Base-by-base conservation (phyloP, 1,140 invertebrate genomes). In the Drosophila nannoptera region DNA sequence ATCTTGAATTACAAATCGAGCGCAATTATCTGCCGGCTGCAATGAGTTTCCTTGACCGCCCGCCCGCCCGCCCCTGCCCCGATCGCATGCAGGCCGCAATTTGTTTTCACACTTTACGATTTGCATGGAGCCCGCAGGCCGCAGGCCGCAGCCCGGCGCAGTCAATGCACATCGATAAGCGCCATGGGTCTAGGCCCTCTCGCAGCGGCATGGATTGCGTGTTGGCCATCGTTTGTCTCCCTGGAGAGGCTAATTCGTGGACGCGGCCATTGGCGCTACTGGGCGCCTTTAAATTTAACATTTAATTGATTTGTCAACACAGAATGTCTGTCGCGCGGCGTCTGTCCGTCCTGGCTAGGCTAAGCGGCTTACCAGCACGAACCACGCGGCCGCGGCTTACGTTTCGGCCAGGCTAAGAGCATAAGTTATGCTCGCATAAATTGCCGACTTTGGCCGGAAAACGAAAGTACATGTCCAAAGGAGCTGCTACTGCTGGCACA, bases 251-350 rank as follows among this genome's bases (percentile, higher is more conserved):
- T 52, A 14, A 31, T 66, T 59, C 35, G 12, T 43, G 35, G 35
- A 0, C 35, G 1, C 22, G 35, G 11, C 12, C 38, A 63, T 42
- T 33, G 66, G 66, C 35, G 81, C 81, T 80, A 86, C 80, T 86
- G 81, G 78, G 67, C 69, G 68, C 74, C 77, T 81, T 72, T 86
- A 86, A 86, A 86, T 86, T 77, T 77, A 11, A 38, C 71, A 86
- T 86, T 86, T 86, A 86, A 86, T 86, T 86, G 81, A 86, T 86
- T 86, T 86, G 81, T 86, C 81, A 86, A 86, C 81, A 86, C 77
- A 81, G 77, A 72, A 66, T 75, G 80, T 75, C 74, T 61, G 62
- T 66, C 38, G 60, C 69, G 32, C 62, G 22, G 22, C 22, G 22
- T 2, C 22, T 3, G 22, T 22, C 22, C 66, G 75, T 81, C 73